phyloP scores from a whole-genome alignment of 2,113 vertebrate species.

The Engystomops pustulosus region DNA sequence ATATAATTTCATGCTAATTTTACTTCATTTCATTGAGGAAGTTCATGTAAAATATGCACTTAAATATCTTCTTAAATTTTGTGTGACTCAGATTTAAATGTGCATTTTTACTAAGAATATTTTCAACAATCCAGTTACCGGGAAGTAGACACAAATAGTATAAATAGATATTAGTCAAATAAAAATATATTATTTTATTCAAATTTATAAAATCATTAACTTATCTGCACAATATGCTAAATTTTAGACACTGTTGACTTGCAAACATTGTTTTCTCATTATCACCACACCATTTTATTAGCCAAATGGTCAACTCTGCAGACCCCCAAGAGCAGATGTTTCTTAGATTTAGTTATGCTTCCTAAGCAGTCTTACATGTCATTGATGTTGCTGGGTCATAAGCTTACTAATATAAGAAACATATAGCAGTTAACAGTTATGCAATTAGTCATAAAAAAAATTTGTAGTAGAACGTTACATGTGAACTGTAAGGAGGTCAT shows the following conservation, averaged over 20 bases:
- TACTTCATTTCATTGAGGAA: too few species aligned
- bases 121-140: background rate
- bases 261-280: conserved; percentile 12
- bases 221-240: background rate
- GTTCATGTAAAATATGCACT: too few species aligned
- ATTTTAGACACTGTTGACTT: background rate
- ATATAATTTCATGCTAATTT: too few species aligned
- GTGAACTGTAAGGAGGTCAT: background rate
- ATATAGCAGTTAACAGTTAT: background rate
- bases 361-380: background rate
- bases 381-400: background rate
- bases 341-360: background rate
- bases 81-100: too few species aligned
- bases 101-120: background rate
- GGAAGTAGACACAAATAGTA: too few species aligned
- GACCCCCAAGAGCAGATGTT: background rate
- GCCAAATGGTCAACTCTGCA: background rate
- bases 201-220: too few species aligned
- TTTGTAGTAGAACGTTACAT: background rate
- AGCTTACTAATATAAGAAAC: background rate
- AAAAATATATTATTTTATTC: background rate
- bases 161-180: background rate
- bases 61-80: too few species aligned
- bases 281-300: background rate
- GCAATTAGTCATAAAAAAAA: background rate